Percentiles rank a stretch among this genome's conserved stretches.
Evolutionary conservation across 2,888 invertebrate species (phyloP).

Genomic region (Hyppa rectilinea): DNA sequence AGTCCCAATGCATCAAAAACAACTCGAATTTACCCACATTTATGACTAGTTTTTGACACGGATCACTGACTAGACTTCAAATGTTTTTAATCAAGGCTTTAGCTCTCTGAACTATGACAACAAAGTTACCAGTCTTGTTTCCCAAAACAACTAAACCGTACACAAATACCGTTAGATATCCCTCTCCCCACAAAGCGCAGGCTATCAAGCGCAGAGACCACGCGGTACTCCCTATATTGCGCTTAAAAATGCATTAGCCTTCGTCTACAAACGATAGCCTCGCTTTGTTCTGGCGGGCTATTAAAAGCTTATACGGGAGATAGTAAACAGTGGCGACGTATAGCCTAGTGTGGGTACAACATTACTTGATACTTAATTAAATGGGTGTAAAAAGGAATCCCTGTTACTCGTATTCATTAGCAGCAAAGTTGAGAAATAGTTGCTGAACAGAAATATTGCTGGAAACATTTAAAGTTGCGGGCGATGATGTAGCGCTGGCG

Average conservation of each 20-base stretch:
- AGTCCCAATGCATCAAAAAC: neutral
- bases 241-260: slow-evolving; percentile 46
- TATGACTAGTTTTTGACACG: neutral
- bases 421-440: too few relatives aligned
- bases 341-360: neutral
- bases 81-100: too few relatives aligned
- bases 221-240: slow-evolving; percentile 6
- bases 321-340: slow-evolving; percentile 6
- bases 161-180: neutral
- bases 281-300: slow-evolving; percentile 37
- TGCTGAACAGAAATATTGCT: neutral
- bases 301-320: slow-evolving; percentile 39
- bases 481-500: too few relatives aligned
- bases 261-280: slow-evolving; percentile 26
- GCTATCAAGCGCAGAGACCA: slow-evolving; percentile 18
- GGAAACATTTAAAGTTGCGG: neutral
- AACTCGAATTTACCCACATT: neutral
- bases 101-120: neutral
- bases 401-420: neutral
- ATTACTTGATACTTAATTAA: slow-evolving; percentile 20
- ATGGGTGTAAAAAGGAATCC: neutral
- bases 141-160: neutral
- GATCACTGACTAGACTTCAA: neutral
- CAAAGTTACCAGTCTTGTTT: neutral
- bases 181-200: neutral